Evolutionary conservation across 1,140 invertebrate species (phyloP).

Genomic region (Orius insidiosus): DNA sequence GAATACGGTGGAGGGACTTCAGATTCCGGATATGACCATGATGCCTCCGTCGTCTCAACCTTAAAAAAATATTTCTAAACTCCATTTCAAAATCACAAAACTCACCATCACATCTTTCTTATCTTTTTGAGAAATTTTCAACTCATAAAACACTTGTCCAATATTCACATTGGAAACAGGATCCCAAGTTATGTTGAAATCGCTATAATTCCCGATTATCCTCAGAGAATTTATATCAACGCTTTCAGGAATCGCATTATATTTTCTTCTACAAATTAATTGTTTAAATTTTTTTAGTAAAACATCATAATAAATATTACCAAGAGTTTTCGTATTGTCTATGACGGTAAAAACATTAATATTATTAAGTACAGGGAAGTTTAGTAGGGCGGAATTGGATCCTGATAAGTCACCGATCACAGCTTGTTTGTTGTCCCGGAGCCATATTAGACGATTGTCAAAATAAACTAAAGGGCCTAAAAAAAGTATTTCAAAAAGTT

Average conservation of each 20-base stretch:
- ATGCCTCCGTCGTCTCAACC: slow-evolving; percentile 19
- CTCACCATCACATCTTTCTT: slow-evolving; percentile 23
- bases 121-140: slow-evolving; percentile 38
- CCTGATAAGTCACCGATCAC: slow-evolving; percentile 61
- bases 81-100: slow-evolving; percentile 3
- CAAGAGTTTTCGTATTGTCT: slow-evolving; percentile 30
- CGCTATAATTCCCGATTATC: slow-evolving; percentile 49
- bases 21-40: slow-evolving; percentile 28
- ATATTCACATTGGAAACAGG: slow-evolving; percentile 54
- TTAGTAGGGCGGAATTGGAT: slow-evolving; percentile 54
- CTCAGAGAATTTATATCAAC: slow-evolving; percentile 41
- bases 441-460: slow-evolving; percentile 59
- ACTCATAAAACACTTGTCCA: slow-evolving; percentile 66
- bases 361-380: slow-evolving; percentile 37
- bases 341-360: slow-evolving; percentile 53
- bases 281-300: neutral
- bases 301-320: neutral
- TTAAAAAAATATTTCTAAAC: slow-evolving; percentile 13
- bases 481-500: no score
- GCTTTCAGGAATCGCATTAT: slow-evolving; percentile 47
- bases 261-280: slow-evolving; percentile 23
- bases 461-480: slow-evolving; percentile 56
- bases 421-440: slow-evolving; percentile 53
- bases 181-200: slow-evolving; percentile 66
- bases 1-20: slow-evolving; percentile 44